A percentile compares a stretch with the other conserved stretches of the same genome.
These are phyloP conservation scores for Toxonevra muliebris DNA, from an alignment of 2,888 invertebrate genomes.

Conservation along the genomic window DNA sequence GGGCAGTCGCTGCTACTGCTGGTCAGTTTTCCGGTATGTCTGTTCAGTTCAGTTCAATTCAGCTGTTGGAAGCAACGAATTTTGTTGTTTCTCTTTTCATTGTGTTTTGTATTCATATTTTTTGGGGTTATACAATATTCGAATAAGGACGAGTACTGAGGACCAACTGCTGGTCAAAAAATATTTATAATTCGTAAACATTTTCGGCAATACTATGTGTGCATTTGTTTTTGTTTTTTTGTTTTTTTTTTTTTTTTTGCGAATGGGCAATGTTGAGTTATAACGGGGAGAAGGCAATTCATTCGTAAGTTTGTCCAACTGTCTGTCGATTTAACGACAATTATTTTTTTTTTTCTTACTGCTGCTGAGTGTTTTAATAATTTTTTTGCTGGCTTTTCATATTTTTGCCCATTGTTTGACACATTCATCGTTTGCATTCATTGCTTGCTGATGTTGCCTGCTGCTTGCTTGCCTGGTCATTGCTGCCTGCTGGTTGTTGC, in stretches of 20 bases:
- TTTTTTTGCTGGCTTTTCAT: conserved; percentile 1
- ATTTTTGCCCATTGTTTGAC: neutral
- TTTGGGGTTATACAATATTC: neutral
- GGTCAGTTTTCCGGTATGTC: conserved; percentile 3
- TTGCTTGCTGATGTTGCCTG: neutral
- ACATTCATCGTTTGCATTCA: conserved; percentile 6
- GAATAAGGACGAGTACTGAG: neutral
- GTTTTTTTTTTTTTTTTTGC: too few species aligned
- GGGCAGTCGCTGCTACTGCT: conserved; percentile 11
- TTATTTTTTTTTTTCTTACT: neutral
- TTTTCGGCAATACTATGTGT: neutral
- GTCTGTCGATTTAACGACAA: neutral
- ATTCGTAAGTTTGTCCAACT: neutral
- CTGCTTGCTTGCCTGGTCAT: conserved; percentile 12
- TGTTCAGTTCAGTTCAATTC: neutral
- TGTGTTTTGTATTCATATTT: conserved; percentile 6
- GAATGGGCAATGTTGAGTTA: too few species aligned
- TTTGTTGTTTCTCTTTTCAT: neutral
- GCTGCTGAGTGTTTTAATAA: neutral
- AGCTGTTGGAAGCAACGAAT: neutral
- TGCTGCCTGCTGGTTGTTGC: conserved; percentile 7
- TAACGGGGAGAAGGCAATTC: too few species aligned
- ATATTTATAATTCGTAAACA: conserved; percentile 15
- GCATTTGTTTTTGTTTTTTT: too few species aligned
- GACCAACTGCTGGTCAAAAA: conserved; percentile 33